Evolutionary conservation across 2,888 invertebrate species (phyloP).

Genomic region (Watsonalla binaria): DNA sequence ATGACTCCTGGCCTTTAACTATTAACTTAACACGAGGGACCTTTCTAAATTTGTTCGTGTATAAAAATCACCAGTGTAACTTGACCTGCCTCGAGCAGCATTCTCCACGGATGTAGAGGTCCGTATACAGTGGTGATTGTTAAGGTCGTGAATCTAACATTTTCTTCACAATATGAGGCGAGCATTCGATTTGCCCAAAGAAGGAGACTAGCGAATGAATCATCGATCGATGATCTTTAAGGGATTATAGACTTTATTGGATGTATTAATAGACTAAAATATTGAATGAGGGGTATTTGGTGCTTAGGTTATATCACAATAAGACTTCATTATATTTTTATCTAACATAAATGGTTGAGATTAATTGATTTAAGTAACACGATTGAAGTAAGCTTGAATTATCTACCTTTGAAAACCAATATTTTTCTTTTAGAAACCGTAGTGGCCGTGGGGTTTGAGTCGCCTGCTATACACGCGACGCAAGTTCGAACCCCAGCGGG

Average conservation of each 20-base stretch:
- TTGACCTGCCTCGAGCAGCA: constrained; percentile 15
- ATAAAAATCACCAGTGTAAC: constrained; percentile 10
- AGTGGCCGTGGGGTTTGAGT: too few species aligned
- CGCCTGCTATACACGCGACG: too few species aligned
- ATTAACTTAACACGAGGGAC: constrained; percentile 6
- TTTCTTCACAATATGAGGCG: constrained; percentile 24
- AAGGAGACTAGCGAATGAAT: constrained; percentile 41
- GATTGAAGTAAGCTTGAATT: too few species aligned
- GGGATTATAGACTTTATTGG: constrained; percentile 19
- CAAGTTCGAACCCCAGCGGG: too few species aligned
- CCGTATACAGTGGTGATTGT: constrained; percentile 11
- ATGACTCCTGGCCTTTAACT: background rate
- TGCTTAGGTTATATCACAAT: background rate
- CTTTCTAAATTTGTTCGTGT: constrained; percentile 15
- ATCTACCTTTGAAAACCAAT: too few species aligned
- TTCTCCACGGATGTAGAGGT: constrained; percentile 3
- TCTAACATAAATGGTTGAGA: background rate
- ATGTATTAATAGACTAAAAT: background rate
- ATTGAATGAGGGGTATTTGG: constrained; percentile 3
- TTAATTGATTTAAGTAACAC: too few species aligned
- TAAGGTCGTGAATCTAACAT: constrained; percentile 38
- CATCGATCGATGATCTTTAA: constrained; percentile 22
- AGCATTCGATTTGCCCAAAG: constrained; percentile 49
- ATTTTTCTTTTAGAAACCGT: too few species aligned
- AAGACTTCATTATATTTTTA: background rate